Evolutionary conservation across 2,797 vertebrate species (phyloP).

Genomic region (Sebastes oblongus): DNA sequence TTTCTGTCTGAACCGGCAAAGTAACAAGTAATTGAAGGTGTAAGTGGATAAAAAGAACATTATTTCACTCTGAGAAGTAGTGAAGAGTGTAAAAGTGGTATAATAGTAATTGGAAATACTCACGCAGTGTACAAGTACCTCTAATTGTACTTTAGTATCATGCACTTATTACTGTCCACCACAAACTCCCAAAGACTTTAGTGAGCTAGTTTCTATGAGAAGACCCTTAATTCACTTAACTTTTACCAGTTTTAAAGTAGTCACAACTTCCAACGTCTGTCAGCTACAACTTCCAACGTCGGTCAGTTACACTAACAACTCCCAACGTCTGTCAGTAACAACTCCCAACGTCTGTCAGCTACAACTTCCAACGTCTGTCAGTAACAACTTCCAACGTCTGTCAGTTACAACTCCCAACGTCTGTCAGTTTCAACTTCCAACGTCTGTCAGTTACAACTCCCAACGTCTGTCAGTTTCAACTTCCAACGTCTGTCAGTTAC

Average conservation of each 20-base stretch:
- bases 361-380: too few species aligned
- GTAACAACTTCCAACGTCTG: too few species aligned
- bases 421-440: too few species aligned
- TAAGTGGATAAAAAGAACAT: too few species aligned
- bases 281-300: too few species aligned
- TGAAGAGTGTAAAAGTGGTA: neutral
- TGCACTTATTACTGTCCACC: neutral
- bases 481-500: too few species aligned
- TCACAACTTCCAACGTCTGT: too few species aligned
- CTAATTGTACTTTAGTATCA: neutral
- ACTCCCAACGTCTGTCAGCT: too few species aligned
- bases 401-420: accelerated
- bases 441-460: too few species aligned
- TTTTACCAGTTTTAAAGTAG: neutral
- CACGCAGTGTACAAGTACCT: neutral
- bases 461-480: too few species aligned
- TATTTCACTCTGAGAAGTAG: neutral
- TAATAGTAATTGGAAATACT: neutral
- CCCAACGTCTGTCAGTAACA: too few species aligned
- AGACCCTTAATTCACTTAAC: neutral
- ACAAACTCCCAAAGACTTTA: neutral
- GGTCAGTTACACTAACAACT: too few species aligned
- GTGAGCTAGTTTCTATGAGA: neutral
- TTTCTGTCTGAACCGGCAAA: neutral
- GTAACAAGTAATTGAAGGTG: neutral